Evolutionary conservation across 2,113 vertebrate genomes (phyloP).

Genomic region (mouse (Mus musculus)): GRCm39 chr8:42559001-42559500

Average conservation of each 20-base stretch:
- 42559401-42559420: not conserved
- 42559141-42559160: not conserved
- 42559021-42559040: not conserved
- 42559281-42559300: not conserved
- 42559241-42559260: not conserved
- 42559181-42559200: not conserved
- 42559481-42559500: not conserved
- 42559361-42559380: not conserved
- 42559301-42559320: not conserved
- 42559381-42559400: not conserved
- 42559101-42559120: not conserved
- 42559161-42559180: not conserved
- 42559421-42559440: not conserved
- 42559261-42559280: not conserved
- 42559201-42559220: not conserved
- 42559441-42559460: not conserved
- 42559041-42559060: not conserved
- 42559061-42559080: not conserved
- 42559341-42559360: not conserved
- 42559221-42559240: not conserved
- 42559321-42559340: not conserved
- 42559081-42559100: not conserved
- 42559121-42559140: not conserved
- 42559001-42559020: not conserved
- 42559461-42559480: not conserved